Evolutionary conservation across 2,888 invertebrate species (phyloP), one percentile per base, ranked within the genome.

Genomic region (Heliconius ethilla): DNA sequence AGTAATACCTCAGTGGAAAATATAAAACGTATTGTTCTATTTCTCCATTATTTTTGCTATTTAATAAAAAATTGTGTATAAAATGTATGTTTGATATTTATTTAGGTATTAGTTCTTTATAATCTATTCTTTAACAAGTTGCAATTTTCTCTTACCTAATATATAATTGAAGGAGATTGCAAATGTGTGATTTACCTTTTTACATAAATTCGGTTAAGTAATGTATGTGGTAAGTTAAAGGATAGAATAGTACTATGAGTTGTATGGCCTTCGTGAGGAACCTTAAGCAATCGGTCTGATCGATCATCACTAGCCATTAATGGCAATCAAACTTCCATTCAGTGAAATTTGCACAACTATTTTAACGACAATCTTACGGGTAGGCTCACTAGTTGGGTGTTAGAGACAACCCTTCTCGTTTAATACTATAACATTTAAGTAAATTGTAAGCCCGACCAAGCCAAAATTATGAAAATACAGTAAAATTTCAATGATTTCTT

Each of bases 321-420:
- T 25, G 11, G 5, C 33, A 67, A 37, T 67, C 11, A 37, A 67
- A 37, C 33, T 37, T 67, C n/a, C 11, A 37, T 40, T 11, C 10
- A 67, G n/a, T 37, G n/a, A 67, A 67, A n/a, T 67, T 67, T 67
- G 40, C 37, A 13, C 13, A 67, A 67, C 37, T 67, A 25, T 67
- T 40, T 67, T 67, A 40, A 67, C 13, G 67, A 40, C 13, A 6
- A 40, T 13, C 1, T 37, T 67, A 37, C 29, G 66, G 6, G n/a
- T n/a, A 37, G 27, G 2, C 9, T 22, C 67, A 67, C 67, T n/a
- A 37, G 7, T 37, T 67, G 37, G 37, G n/a, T 25, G 67, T n/a
- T 67, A n/a, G 40, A 37, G n/a, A 59, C 55, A 59, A 18, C 45
- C 33, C 7, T 22, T n/a, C n/a, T n/a, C 9, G 10, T 55, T n/a